These are phyloP conservation scores for Zoanthus sociatus DNA, from an alignment of 92 coral and sea anemone species.

Conservation along the genomic window DNA sequence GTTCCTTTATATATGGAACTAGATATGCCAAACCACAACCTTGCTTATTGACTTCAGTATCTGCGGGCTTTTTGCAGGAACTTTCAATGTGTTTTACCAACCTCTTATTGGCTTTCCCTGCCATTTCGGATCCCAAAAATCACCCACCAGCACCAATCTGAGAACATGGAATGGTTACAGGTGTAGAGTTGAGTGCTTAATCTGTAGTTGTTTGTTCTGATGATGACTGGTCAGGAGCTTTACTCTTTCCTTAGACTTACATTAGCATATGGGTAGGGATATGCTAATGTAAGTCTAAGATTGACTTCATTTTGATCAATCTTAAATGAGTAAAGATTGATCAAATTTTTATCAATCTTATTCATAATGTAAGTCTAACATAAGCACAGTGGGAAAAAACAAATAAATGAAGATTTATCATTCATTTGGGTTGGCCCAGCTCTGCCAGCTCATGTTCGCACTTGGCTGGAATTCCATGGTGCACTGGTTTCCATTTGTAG, in stretches of 20 bases:
- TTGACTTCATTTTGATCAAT: too few relatives aligned
- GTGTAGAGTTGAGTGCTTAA: constrained; percentile 8
- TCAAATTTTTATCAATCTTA: too few relatives aligned
- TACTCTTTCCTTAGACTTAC: not conserved
- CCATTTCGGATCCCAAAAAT: constrained; percentile 33
- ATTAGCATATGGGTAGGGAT: not conserved
- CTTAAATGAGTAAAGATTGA: too few relatives aligned
- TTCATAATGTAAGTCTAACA: too few relatives aligned
- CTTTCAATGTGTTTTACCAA: constrained; percentile 44
- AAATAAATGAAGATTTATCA: too few relatives aligned
- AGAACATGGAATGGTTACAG: not conserved
- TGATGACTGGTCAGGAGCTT: not conserved
- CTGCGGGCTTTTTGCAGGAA: constrained; percentile 37
- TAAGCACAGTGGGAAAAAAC: too few relatives aligned
- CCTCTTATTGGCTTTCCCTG: constrained; percentile 27
- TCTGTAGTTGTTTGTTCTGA: not conserved
- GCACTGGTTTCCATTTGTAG: constrained; percentile 4
- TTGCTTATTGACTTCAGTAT: constrained; percentile 12
- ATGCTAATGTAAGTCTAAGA: too few relatives aligned
- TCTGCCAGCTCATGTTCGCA: constrained; percentile 22
- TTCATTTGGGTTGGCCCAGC: constrained; percentile 7
- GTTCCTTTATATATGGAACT: constrained; percentile 60
- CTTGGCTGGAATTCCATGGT: constrained; percentile 34
- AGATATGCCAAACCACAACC: constrained; percentile 70
- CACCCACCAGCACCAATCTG: constrained; percentile 50